Evolutionary conservation across 2,797 vertebrate species (phyloP).

Genomic region (Ataeniobius toweri): DNA sequence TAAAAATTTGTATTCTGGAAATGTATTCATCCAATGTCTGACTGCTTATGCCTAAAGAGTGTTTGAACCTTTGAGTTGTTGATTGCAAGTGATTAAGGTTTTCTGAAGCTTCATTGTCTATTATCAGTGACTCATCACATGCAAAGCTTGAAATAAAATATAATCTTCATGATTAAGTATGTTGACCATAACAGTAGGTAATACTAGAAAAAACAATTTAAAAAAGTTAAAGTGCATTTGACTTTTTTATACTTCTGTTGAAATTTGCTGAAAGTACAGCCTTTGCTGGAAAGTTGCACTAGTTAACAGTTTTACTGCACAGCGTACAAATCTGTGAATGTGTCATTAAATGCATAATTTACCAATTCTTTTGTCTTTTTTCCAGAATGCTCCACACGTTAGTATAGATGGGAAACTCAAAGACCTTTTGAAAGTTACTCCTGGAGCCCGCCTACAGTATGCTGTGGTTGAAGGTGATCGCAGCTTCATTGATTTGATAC

Average conservation of each 20-base stretch:
- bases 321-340: neutral
- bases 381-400: conserved; percentile 84
- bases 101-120: neutral
- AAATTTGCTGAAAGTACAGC: neutral
- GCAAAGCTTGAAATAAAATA: neutral
- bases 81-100: neutral
- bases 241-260: conserved; percentile 4
- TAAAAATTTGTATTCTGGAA: neutral
- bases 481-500: conserved; percentile 5
- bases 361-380: conserved; percentile 19
- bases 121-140: neutral
- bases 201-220: neutral
- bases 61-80: neutral
- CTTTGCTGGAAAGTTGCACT: neutral
- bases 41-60: neutral
- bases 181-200: neutral
- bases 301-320: neutral
- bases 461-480: conserved; percentile 87
- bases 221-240: neutral
- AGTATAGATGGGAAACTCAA: conserved; percentile 77
- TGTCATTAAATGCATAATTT: neutral
- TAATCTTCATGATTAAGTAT: neutral
- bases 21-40: neutral
- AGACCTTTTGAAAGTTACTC: conserved; percentile 77
- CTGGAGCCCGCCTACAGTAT: conserved; percentile 83